Conservation (phyloP, 2,888 invertebrate species). For the Cybosia mesomella region DNA sequence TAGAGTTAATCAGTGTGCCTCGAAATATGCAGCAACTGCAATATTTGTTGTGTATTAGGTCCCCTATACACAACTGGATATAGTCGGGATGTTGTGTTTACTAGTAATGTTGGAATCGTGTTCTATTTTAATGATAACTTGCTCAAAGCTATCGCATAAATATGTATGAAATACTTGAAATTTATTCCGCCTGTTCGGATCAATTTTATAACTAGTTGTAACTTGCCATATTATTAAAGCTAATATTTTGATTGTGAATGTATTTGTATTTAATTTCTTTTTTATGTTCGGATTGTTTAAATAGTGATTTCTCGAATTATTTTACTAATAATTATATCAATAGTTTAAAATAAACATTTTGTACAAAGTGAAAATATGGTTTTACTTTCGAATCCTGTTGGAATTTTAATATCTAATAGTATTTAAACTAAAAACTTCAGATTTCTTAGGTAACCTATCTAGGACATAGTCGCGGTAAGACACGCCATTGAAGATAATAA, state of each 20-base stretch:
- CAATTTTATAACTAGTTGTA: slow-evolving; percentile 38
- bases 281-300: slow-evolving; percentile 34
- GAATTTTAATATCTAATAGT: neutral
- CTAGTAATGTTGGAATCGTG: slow-evolving; percentile 5
- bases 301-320: slow-evolving; percentile 24
- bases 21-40: slow-evolving; percentile 16
- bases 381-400: slow-evolving; percentile 23
- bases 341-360: slow-evolving; percentile 52
- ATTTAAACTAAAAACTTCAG: too few relatives aligned
- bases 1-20: slow-evolving; percentile 24
- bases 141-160: slow-evolving; percentile 39
- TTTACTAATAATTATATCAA: slow-evolving; percentile 37
- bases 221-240: slow-evolving; percentile 49
- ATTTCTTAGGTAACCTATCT: neutral
- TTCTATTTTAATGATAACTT: slow-evolving; percentile 22
- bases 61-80: neutral
- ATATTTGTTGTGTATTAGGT: slow-evolving; percentile 5
- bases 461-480: too few relatives aligned
- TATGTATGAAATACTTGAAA: slow-evolving; percentile 21
- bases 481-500: too few relatives aligned
- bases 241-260: slow-evolving; percentile 35
- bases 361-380: slow-evolving; percentile 42
- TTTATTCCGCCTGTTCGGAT: slow-evolving; percentile 47
- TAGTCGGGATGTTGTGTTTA: neutral
- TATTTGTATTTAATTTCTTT: slow-evolving; percentile 32